Conservation (phyloP, 2,888 invertebrate species). For the Rotaria magnacalcarata region DNA sequence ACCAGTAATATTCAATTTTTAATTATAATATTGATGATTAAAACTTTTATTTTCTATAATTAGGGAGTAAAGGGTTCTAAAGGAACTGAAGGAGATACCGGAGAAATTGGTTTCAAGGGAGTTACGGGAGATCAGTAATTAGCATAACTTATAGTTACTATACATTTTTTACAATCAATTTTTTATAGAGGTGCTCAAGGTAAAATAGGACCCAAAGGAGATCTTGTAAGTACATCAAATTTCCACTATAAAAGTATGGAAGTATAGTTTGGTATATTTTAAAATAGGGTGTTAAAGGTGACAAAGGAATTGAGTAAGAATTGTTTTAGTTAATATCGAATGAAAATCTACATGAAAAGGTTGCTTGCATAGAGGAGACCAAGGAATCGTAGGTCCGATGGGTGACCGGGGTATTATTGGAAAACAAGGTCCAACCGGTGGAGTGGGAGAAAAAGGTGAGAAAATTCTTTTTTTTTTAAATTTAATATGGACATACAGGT, state of each 20-base stretch:
- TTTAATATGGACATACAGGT: no score
- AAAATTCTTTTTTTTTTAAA: no score
- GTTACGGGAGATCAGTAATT: not conserved
- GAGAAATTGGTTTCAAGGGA: not conserved
- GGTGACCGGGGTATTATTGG: not conserved
- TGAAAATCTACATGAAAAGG: not conserved
- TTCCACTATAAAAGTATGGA: not conserved
- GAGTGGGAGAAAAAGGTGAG: not conserved
- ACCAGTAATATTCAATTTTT: not conserved
- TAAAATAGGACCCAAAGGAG: not conserved
- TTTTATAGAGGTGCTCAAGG: not conserved
- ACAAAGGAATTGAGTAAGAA: not conserved
- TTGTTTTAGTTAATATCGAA: not conserved
- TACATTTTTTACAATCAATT: not conserved
- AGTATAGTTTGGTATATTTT: not conserved
- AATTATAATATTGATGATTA: no score
- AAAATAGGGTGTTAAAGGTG: not conserved
- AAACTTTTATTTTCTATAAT: no score
- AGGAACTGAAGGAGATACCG: not conserved
- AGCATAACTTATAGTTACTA: not conserved
- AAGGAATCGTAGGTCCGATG: not conserved
- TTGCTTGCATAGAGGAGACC: not conserved
- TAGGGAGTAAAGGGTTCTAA: not conserved
- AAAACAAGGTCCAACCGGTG: not conserved
- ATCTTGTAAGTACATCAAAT: not conserved